Evolutionary conservation across 2,888 invertebrate genomes (phyloP).

Genomic region (Troglohyphantes excavatus): DNA sequence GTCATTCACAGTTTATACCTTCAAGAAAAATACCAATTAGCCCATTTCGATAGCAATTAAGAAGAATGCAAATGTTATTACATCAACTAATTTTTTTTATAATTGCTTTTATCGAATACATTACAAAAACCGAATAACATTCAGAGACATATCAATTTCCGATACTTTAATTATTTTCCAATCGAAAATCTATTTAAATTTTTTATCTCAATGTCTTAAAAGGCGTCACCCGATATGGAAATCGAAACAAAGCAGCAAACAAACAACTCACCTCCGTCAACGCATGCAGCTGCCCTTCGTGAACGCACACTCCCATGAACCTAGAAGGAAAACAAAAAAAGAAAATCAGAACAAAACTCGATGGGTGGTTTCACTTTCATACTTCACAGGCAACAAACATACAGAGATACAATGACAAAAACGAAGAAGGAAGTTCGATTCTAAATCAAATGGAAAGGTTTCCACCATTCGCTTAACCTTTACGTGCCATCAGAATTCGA

Average conservation of each 20-base stretch:
- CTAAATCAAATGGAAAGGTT: not conserved
- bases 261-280: slow-evolving; percentile 88
- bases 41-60: no score
- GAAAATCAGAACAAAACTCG: slow-evolving; percentile 48
- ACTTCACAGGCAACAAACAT: slow-evolving; percentile 12
- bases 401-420: not conserved
- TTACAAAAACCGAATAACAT: no score
- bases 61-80: no score
- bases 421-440: not conserved
- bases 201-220: not conserved
- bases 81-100: no score
- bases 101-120: no score
- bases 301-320: slow-evolving; percentile 97
- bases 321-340: slow-evolving; percentile 83
- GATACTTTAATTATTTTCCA: not conserved
- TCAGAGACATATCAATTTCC: no score
- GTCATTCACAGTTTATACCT: no score
- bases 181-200: not conserved
- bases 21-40: no score
- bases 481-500: slow-evolving; percentile 38
- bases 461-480: slow-evolving; percentile 32
- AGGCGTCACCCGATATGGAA: not conserved
- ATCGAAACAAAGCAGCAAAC: not conserved
- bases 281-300: slow-evolving; percentile 97
- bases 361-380: slow-evolving; percentile 64